These are phyloP conservation scores for Mystacides longicornis DNA, from an alignment of 2,888 invertebrate genomes.

Conservation along the genomic window DNA sequence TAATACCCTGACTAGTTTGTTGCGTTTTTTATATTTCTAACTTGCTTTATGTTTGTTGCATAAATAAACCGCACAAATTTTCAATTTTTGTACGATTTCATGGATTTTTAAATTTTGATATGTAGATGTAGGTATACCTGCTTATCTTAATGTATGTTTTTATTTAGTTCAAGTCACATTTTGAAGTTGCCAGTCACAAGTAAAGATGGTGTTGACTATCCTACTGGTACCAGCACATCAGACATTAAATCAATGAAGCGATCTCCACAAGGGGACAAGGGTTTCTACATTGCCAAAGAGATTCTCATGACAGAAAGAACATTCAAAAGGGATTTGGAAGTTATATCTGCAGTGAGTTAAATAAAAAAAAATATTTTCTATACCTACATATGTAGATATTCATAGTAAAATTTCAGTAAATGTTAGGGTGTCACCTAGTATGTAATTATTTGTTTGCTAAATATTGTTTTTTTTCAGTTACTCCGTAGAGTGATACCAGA, in stretches of 20 bases:
- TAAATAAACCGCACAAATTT: too few species aligned
- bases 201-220: conserved; percentile 18
- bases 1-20: too few species aligned
- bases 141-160: too few species aligned
- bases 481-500: conserved; percentile 63
- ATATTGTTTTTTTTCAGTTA: conserved; percentile 47
- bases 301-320: conserved; percentile 93
- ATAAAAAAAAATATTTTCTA: conserved; percentile 9
- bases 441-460: background rate
- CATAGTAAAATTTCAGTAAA: background rate
- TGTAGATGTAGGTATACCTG: too few species aligned
- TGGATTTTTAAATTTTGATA: too few species aligned
- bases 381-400: background rate
- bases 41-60: too few species aligned
- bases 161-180: conserved; percentile 31
- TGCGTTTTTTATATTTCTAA: too few species aligned
- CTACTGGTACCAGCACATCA: conserved; percentile 14
- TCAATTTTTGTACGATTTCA: too few species aligned
- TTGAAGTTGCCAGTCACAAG: conserved; percentile 30
- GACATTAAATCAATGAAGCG: conserved; percentile 27
- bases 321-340: conserved; percentile 89
- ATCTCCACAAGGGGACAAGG: conserved; percentile 56
- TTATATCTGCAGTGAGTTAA: conserved; percentile 71
- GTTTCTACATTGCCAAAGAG: conserved; percentile 85
- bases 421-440: background rate